phyloP scores from a whole-genome alignment of 2,797 vertebrate genomes.

The Acipenser transmontanus region DNA sequence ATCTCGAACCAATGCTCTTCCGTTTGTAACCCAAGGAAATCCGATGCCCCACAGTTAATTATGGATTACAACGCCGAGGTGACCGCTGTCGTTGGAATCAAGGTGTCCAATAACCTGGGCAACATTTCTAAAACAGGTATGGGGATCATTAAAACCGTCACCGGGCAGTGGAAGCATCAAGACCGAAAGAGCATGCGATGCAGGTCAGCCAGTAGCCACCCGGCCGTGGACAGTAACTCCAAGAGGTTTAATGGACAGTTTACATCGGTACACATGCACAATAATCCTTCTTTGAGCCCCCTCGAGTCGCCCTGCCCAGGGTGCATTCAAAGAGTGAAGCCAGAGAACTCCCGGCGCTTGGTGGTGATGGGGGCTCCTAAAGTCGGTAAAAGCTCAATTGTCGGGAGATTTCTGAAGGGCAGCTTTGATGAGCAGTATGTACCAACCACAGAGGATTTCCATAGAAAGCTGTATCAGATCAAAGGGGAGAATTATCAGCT shows the following conservation, averaged over 20 bases:
- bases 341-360: conserved; percentile 59
- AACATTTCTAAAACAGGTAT: conserved; percentile 45
- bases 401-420: conserved; percentile 59
- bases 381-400: conserved; percentile 67
- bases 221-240: conserved; percentile 20
- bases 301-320: conserved; percentile 30
- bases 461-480: conserved; percentile 61
- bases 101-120: conserved; percentile 24
- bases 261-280: conserved; percentile 46
- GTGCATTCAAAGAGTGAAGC: conserved; percentile 38
- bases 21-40: not conserved
- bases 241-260: conserved; percentile 52
- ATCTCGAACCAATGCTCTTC: conserved; percentile 3
- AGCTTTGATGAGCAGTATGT: conserved; percentile 61
- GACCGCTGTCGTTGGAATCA: conserved; percentile 43
- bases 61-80: conserved; percentile 49
- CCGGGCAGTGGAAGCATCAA: conserved; percentile 52
- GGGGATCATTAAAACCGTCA: conserved; percentile 52
- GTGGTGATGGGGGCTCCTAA: conserved; percentile 66
- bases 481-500: conserved; percentile 63
- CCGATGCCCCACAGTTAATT: conserved; percentile 32
- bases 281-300: conserved; percentile 33
- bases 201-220: conserved; percentile 33
- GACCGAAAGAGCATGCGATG: conserved; percentile 43
- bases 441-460: conserved; percentile 65